Conservation (phyloP, 2,797 vertebrate genomes). For the Monodelphis domestica region DNA sequence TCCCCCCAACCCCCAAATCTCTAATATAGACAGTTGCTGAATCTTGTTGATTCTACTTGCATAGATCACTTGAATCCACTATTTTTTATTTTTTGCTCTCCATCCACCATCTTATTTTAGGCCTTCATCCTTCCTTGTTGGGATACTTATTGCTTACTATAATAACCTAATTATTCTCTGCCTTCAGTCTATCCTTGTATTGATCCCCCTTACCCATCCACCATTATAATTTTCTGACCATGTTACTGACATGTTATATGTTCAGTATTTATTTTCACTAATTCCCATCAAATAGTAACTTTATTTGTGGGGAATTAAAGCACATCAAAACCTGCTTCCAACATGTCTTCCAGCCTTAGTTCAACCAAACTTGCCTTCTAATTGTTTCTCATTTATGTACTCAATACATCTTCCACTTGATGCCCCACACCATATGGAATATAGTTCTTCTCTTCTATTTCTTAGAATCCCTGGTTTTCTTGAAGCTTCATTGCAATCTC, state of each 20-base stretch:
- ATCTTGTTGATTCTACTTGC: background rate
- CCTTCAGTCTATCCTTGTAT: background rate
- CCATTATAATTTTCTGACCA: background rate
- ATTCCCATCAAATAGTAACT: background rate
- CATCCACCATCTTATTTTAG: background rate
- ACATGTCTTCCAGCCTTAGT: background rate
- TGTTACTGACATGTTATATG: background rate
- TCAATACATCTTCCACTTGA: background rate
- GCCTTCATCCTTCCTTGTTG: background rate
- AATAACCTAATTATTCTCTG: background rate
- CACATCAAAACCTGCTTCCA: background rate
- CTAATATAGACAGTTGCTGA: background rate
- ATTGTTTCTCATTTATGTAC: background rate
- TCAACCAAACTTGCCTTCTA: background rate
- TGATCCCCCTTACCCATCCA: background rate
- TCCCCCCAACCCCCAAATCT: background rate
- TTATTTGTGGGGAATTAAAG: background rate
- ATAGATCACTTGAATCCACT: background rate
- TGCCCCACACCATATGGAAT: background rate
- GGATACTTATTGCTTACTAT: too few species aligned
- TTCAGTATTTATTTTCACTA: background rate
- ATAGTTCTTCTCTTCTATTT: background rate
- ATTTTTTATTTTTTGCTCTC: background rate
- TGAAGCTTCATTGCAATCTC: background rate
- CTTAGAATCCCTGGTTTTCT: background rate